Base-by-base conservation (phyloP, 2,113 vertebrate genomes). In the Paracanthobrama guichenoti region DNA sequence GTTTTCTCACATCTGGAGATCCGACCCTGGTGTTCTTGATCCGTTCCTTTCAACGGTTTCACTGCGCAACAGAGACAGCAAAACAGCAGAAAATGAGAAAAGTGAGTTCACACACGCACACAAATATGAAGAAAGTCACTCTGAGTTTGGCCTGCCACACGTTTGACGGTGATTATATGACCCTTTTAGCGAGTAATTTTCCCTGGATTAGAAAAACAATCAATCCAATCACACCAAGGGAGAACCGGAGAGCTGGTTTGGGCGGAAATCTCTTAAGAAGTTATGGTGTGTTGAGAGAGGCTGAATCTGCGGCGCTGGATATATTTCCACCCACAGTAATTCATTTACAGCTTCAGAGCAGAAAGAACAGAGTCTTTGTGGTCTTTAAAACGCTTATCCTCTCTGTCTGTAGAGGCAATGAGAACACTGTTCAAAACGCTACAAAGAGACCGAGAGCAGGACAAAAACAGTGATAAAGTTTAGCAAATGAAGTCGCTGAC, bases 401-500 rank as follows among this genome's bases (percentile, higher is more conserved):
- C 87, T 91, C 92, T 92, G 90, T 93, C 88, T 93, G 92, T 93
- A 94, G 91, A 93, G 85, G 89, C 92, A 92, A 90, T 92, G 92
- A 93, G 92, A 93, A 90, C 86, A 90, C 88, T 92, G 94, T 95
- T 94, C 53, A 55, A 20, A 91, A 90, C 94, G 95, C 94, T 93
- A 95, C 92, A 96, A 95, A 96, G 95, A 93, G 57, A 89, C 24
- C 72, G 88, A 91, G 93, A 92, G 92, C 89, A 92, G 89, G 88
- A 39, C 24, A 76, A 60, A 69, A 93, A 92, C 94, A 90, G 92
- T 94, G 94, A 96, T 94, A 94, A 96, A 96, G 94, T 96, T 96
- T 94, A 94, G 94, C 94, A 97, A 97, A 98, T 96, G 92, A 96
- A 97, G 96, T 95, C 96, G 94, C 95, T 96, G 97, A 98, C 96